Conservation (phyloP, 2,113 vertebrate genomes). For the Charina bottae region DNA sequence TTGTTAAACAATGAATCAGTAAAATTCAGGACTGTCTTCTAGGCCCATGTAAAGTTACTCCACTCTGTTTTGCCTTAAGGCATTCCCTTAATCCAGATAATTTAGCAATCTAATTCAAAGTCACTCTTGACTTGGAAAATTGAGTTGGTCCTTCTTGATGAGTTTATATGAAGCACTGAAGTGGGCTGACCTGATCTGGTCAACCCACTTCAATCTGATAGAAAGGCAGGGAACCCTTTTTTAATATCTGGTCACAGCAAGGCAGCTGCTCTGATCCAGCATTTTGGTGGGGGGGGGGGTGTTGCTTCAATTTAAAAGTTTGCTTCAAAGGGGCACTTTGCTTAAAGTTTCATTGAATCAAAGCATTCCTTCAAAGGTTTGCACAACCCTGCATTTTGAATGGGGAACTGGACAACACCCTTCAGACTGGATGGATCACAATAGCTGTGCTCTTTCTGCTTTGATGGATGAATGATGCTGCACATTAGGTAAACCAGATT, state of each 20-base stretch:
- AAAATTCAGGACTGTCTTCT: not conserved
- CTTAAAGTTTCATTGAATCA: not conserved
- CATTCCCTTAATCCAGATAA: not conserved
- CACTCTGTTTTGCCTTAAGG: not conserved
- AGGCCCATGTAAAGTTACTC: not conserved
- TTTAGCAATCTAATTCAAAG: not conserved
- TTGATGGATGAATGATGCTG: not conserved
- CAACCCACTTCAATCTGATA: not conserved
- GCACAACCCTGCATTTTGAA: not conserved
- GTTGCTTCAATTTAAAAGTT: not conserved
- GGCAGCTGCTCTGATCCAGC: not conserved
- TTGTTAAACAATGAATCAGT: not conserved
- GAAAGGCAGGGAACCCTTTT: not conserved
- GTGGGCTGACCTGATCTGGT: not conserved
- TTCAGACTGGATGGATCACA: not conserved
- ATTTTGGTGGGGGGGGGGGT: not conserved
- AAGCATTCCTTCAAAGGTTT: not conserved
- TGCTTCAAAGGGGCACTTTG: not conserved
- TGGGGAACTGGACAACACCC: not conserved
- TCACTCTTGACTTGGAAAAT: not conserved
- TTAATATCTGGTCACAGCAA: not conserved
- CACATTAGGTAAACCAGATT: not conserved
- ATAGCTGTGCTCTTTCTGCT: not conserved
- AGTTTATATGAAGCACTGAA: not conserved
- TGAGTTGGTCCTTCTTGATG: not conserved